Evolutionary conservation across 2,888 invertebrate species (phyloP), one percentile per base, ranked within the genome.

Genomic region (Formica aserva): DNA sequence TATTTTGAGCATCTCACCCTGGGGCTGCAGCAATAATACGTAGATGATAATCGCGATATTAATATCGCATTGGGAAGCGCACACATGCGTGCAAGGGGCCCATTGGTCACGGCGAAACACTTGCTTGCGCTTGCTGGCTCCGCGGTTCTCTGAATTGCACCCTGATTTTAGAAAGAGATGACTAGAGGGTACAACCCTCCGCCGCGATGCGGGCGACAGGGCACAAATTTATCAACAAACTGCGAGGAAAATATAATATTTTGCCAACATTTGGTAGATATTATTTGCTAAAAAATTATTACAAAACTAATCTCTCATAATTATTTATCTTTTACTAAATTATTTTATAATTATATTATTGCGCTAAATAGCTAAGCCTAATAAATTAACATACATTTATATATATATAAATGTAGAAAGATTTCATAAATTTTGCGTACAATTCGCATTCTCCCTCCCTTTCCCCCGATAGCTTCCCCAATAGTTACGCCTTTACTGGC

Each of bases 41-140:
- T 94, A 94, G 94, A 94, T 94, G 94, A 94, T 94, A 94, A 94
- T 94, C 94, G 94, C 91, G 94, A 94, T 94, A 94, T 94, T 94
- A 94, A 94, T 94, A 94, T 94, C 94, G 92, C 94, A 94, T 94
- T 94, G 94, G 94, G 94, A 94, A 94, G 93, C 91, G 94, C 94
- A 94, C 94, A 94, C 94, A 94, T 94, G 94, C 94, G 94, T 94
- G 94, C 94, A 94, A 93, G 91, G 78, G 91, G 90, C 87, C 89
- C 92, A 94, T 94, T 94, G 94, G 94, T 94, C 94, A 94, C 93
- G 94, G 93, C 87, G 93, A 93, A 94, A 94, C 94, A 94, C 94
- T 94, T 94, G 94, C 92, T 93, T 52, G 48, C 89, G 90, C 83
- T 91, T 88, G 85, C 91, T 89, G 90, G 91, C 91, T 86, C 26